phyloP scores from a whole-genome alignment of 2,797 vertebrate genomes.

The Pogonophryne albipinna region DNA sequence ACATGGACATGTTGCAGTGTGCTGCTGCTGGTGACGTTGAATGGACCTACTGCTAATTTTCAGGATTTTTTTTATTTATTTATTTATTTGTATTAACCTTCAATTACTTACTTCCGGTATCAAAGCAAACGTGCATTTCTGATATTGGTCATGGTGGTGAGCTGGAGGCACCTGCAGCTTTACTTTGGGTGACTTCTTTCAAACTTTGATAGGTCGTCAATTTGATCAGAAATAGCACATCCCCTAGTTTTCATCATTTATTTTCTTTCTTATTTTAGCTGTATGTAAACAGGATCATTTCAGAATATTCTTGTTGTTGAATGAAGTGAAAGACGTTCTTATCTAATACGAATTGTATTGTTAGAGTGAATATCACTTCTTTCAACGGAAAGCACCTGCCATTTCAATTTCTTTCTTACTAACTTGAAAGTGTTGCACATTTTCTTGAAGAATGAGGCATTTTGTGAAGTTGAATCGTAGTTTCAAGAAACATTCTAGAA shows the following conservation, averaged over 20 bases:
- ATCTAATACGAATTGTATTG: not conserved
- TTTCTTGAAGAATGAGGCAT: not conserved
- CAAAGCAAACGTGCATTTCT: not conserved
- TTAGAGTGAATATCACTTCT: not conserved
- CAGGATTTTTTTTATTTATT: not conserved
- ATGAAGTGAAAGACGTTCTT: not conserved
- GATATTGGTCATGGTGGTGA: constrained; percentile 40
- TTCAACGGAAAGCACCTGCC: not conserved
- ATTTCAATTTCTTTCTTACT: not conserved
- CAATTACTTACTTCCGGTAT: not conserved
- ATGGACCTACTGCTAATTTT: not conserved
- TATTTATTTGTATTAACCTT: not conserved
- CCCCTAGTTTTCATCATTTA: not conserved
- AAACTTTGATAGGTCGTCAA: not conserved
- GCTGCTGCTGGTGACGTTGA: not conserved
- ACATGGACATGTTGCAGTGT: not conserved
- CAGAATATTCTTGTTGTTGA: not conserved
- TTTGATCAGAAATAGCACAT: not conserved
- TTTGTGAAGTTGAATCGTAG: not conserved
- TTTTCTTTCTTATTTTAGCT: not conserved
- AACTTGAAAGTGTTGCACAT: not conserved
- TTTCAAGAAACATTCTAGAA: not conserved
- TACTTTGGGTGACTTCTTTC: too few species aligned
- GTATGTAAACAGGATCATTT: not conserved
- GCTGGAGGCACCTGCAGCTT: constrained; percentile 9